Conservation (phyloP, 2,888 invertebrate species). For the Andrena fulva region DNA sequence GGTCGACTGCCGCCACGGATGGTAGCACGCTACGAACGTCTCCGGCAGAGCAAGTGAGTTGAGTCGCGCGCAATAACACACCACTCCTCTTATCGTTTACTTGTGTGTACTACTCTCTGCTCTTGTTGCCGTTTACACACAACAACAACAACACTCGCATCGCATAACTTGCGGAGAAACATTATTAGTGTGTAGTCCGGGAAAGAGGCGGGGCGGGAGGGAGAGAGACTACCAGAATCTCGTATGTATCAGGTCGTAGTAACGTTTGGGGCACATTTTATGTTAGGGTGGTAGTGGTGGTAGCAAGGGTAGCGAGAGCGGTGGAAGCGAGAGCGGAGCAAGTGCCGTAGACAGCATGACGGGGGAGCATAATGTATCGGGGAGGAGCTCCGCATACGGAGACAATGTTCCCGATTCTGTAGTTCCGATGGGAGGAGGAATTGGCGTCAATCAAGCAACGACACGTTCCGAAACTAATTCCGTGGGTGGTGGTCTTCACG, state of each 20-base stretch:
- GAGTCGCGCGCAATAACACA: not conserved
- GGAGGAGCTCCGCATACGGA: constrained; percentile 96
- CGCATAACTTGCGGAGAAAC: constrained; percentile 6
- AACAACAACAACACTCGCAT: not conserved
- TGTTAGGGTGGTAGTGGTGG: constrained; percentile 85
- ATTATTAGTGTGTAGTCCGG: constrained; percentile 6
- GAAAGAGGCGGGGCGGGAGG: constrained; percentile 7
- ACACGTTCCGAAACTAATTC: constrained; percentile 87
- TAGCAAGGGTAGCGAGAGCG: constrained; percentile 85
- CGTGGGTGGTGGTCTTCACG: constrained; percentile 85
- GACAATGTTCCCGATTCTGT: constrained; percentile 88
- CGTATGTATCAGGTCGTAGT: constrained; percentile 47
- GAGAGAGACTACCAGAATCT: constrained; percentile 1
- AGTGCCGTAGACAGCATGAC: constrained; percentile 97
- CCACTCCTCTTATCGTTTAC: constrained; percentile 3
- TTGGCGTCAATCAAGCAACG: constrained; percentile 83
- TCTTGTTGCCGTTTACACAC: constrained; percentile 31
- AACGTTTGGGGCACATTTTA: constrained; percentile 67
- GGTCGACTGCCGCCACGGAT: constrained; percentile 97
- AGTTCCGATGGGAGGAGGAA: constrained; percentile 80
- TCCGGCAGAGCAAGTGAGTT: constrained; percentile 90
- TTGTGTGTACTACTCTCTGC: constrained; percentile 23
- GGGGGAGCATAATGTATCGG: constrained; percentile 94
- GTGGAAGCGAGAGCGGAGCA: constrained; percentile 95
- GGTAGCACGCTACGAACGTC: constrained; percentile 95